Conservation (phyloP, 1,140 invertebrate species). For the Araneus ventricosus region DNA sequence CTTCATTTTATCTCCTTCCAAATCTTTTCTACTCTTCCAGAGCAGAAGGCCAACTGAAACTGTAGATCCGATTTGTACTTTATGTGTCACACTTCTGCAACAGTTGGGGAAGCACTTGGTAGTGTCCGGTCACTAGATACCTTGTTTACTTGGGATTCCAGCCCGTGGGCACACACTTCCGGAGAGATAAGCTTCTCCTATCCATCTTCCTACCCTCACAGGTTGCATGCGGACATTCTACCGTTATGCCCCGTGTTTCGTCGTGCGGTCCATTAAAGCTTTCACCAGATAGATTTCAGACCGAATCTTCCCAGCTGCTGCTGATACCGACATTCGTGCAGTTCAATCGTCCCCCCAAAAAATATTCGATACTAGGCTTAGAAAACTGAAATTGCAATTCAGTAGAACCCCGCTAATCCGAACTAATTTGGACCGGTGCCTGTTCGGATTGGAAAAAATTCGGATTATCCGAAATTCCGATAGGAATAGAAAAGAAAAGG, state of each 20-base stretch:
- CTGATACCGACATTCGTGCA: too few relatives aligned
- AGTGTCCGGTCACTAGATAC: conserved; percentile 30
- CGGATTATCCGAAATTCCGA: too few relatives aligned
- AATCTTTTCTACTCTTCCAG: background rate
- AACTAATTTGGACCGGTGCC: too few relatives aligned
- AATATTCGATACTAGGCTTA: too few relatives aligned
- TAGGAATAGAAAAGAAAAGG: too few relatives aligned
- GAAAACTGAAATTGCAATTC: too few relatives aligned
- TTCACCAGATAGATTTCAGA: too few relatives aligned
- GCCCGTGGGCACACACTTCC: background rate
- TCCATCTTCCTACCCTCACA: background rate
- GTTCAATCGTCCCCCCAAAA: too few relatives aligned
- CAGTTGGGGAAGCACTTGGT: background rate
- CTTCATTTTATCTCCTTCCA: background rate
- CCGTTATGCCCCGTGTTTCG: background rate
- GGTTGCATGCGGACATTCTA: background rate
- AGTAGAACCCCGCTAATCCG: too few relatives aligned
- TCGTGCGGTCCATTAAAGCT: too few relatives aligned
- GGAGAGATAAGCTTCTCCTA: background rate
- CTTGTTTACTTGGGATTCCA: conserved; percentile 14
- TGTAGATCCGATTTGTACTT: background rate
- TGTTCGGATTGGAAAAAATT: too few relatives aligned
- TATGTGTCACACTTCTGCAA: background rate
- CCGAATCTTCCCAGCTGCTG: too few relatives aligned
- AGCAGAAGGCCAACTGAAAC: background rate